Evolutionary conservation across 2,888 invertebrate genomes (phyloP), one percentile per base, ranked within the genome.

Genomic region (Prosapia bicincta): DNA sequence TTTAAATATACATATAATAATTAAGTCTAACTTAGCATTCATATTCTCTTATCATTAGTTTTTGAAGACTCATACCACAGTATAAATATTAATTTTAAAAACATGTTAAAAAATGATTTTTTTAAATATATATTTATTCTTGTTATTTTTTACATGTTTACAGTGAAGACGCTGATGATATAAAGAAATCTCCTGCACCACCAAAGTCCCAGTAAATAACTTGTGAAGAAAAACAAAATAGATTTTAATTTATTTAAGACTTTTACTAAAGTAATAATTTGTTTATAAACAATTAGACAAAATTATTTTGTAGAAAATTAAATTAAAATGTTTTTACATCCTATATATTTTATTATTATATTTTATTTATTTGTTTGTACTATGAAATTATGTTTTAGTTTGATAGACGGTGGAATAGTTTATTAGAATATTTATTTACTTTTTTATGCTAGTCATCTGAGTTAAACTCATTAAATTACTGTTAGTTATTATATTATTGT

Each of bases 261-360:
- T 54, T 54, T 54, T 54, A 54, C 54, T 6, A 20, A n/a, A n/a
- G n/a, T n/a, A n/a, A 54, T 54, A 54, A 54, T 54, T 54, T 54
- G 20, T 10, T 54, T 54, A 20, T 20, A 54, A 54, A 54, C 54
- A 54, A 20, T 54, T 20, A 54, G 54, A 54, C 54, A n/a, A 54
- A 54, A 54, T 54, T 6, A 54, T 54, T 20, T 54, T 6, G n/a
- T 20, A 9, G 6, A 54, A 43, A 30, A 23, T 69, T 69, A 54
- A 66, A 26, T 43, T 69, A 66, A 69, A 65, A 74, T 74, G 74
- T 74, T 74, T 68, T 65, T 74, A 23, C 74, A 74, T 54, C 74
- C 74, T 54, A 74, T 74, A 28, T 74, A 74, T 54, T 74, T 74
- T 74, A 69, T 74, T 54, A 65, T 74, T 23, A 74, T 74, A 74